Percentiles rank a stretch among this genome's conserved stretches.
These are phyloP conservation scores for Petroica traversi DNA, from an alignment of 2,113 vertebrate genomes.

Conservation along the genomic window DNA sequence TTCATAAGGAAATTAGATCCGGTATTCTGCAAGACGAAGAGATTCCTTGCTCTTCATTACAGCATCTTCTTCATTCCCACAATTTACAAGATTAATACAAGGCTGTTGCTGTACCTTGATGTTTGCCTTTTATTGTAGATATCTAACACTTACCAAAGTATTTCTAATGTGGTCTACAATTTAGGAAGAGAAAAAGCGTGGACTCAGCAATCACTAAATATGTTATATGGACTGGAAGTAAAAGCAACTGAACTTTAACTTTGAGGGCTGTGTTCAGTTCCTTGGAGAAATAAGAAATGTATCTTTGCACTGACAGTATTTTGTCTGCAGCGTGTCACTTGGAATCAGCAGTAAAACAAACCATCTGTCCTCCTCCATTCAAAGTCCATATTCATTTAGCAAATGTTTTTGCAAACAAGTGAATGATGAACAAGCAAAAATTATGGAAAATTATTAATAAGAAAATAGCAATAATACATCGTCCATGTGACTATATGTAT, in stretches of 20 bases:
- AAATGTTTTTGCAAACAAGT: neutral
- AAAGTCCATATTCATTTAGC: neutral
- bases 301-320: neutral
- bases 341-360: constrained; percentile 34
- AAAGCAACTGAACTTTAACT: constrained; percentile 12
- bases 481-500: neutral
- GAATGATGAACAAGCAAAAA: neutral
- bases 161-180: neutral
- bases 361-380: neutral
- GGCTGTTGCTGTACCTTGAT: neutral
- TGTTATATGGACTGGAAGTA: constrained; percentile 19
- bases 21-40: neutral
- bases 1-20: neutral
- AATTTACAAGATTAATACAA: neutral
- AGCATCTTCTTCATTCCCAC: neutral
- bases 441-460: neutral
- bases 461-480: neutral
- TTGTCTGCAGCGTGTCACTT: constrained; percentile 21
- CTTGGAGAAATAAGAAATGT: constrained; percentile 18
- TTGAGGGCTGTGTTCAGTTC: constrained; percentile 4
- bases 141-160: neutral
- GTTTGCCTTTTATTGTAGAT: neutral
- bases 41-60: neutral
- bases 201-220: neutral
- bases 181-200: neutral